A percentile compares a stretch with the other conserved stretches of the same genome.
Evolutionary conservation across 2,888 invertebrate genomes (phyloP).

Genomic region (Neoitamus cyanurus): DNA sequence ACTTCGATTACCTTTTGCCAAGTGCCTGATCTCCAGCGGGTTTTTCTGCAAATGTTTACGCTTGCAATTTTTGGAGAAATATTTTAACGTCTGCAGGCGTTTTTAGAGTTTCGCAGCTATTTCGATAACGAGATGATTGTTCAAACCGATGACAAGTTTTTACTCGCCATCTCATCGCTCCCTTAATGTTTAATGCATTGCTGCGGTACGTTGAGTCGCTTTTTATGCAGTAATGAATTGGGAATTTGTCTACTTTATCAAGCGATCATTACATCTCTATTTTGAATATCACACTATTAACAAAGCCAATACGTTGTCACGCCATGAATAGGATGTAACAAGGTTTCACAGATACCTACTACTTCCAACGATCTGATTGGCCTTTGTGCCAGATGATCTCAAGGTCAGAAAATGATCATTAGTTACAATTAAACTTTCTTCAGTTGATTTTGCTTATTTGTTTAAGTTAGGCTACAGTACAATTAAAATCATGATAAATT

Average conservation of each 20-base stretch:
- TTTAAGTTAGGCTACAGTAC: too few relatives aligned
- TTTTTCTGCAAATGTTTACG: not conserved
- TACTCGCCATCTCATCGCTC: not conserved
- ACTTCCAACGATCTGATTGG: not conserved
- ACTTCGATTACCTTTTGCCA: not conserved
- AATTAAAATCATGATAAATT: too few relatives aligned
- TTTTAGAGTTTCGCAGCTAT: not conserved
- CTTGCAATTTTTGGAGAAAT: not conserved
- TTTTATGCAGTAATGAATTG: not conserved
- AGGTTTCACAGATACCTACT: not conserved
- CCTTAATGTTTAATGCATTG: not conserved
- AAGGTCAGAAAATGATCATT: slow-evolving; percentile 5
- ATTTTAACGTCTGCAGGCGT: not conserved
- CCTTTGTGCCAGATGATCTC: not conserved
- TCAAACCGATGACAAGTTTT: not conserved
- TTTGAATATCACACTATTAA: not conserved
- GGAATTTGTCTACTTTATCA: not conserved
- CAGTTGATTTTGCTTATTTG: not conserved
- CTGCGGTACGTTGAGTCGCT: not conserved
- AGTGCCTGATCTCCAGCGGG: not conserved
- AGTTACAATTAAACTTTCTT: slow-evolving; percentile 15
- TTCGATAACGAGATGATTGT: slow-evolving; percentile 1
- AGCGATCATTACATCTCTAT: not conserved
- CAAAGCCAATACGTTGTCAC: not conserved
- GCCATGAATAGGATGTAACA: not conserved